Percentiles rank a stretch among this genome's conserved stretches.
Evolutionary conservation across 2,113 vertebrate species (phyloP).

Genomic region (Vombatus ursinus): DNA sequence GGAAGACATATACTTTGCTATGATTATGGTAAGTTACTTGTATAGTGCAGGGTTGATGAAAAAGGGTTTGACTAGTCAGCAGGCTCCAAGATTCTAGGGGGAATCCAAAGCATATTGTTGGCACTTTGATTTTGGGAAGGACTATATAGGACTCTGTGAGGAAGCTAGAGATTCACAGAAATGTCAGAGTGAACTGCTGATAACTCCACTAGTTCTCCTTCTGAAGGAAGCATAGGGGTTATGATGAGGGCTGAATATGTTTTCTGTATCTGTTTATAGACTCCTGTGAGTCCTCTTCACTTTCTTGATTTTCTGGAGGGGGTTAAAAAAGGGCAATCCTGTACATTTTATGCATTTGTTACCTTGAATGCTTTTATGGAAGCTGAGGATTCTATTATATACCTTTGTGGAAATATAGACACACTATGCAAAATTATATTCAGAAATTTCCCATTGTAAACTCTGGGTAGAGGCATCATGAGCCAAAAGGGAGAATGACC

Average conservation of each 20-base stretch:
- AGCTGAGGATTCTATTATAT: neutral
- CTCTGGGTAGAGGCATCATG: neutral
- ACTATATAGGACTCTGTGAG: neutral
- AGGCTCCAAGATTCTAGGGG: too few species aligned
- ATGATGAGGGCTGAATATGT: neutral
- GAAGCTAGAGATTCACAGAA: neutral
- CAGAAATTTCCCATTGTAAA: neutral
- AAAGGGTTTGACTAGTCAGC: neutral
- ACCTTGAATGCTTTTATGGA: neutral
- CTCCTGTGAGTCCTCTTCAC: neutral
- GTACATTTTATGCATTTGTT: neutral
- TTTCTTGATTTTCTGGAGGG: neutral
- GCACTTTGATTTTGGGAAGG: neutral
- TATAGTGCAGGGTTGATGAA: neutral
- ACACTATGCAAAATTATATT: neutral
- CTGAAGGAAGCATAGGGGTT: neutral
- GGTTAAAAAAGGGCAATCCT: neutral
- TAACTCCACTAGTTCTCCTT: neutral
- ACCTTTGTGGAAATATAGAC: neutral
- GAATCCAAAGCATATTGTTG: neutral
- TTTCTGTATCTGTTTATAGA: neutral
- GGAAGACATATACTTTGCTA: neutral
- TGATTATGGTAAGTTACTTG: neutral
- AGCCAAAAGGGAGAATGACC: neutral
- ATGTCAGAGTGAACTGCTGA: neutral